These are phyloP conservation scores for Nothocercus julius DNA, from an alignment of 2,113 vertebrate species.

Conservation along the genomic window DNA sequence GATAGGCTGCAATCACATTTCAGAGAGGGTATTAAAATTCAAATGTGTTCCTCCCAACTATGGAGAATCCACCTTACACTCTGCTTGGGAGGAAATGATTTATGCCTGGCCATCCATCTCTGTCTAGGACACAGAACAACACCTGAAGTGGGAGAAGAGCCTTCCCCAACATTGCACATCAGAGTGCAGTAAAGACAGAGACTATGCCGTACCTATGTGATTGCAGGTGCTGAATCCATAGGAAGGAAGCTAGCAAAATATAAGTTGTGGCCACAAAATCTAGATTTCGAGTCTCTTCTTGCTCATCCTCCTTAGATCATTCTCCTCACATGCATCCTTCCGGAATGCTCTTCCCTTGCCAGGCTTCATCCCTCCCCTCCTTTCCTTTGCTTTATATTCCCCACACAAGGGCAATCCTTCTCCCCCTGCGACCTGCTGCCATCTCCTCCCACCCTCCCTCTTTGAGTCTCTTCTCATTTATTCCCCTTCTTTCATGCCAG, in stretches of 20 bases:
- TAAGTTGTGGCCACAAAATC: neutral
- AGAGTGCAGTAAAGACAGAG: neutral
- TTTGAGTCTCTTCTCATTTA: neutral
- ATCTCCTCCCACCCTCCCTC: fast-evolving
- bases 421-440: neutral
- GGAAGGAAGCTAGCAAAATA: neutral
- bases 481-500: neutral
- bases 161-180: neutral
- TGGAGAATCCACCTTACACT: neutral
- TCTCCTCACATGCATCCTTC: neutral
- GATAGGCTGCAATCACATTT: neutral
- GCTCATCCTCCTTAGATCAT: neutral
- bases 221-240: neutral
- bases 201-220: fast-evolving
- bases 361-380: neutral
- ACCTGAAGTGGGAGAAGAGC: neutral
- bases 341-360: fast-evolving
- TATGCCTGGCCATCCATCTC: neutral
- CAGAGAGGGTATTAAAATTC: conserved; percentile 4
- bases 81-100: neutral
- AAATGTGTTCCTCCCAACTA: neutral
- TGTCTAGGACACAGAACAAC: neutral
- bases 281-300: neutral
- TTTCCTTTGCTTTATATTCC: neutral
- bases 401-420: fast-evolving